Conservation (phyloP, 2,888 invertebrate genomes). For the Orgyia antiqua region DNA sequence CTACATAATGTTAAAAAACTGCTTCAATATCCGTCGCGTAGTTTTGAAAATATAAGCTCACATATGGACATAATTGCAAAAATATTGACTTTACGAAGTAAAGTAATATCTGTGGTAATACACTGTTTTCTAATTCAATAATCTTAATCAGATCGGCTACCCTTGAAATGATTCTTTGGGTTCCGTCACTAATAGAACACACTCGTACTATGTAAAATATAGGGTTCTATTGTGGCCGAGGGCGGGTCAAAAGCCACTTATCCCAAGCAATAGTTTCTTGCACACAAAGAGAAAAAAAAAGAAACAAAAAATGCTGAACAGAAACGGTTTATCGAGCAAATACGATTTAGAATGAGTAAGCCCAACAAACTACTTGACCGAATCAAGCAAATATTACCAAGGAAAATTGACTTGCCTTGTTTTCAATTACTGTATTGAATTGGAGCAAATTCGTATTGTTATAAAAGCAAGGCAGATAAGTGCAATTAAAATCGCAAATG, state of each 20-base stretch:
- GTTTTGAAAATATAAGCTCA: too few species aligned
- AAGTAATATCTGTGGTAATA: too few species aligned
- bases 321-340: conserved; percentile 3
- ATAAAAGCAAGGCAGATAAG: too few species aligned
- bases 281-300: conserved; percentile 1
- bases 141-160: not conserved
- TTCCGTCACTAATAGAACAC: conserved; percentile 2
- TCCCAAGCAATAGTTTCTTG: conserved; percentile 1
- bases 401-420: too few species aligned
- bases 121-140: too few species aligned
- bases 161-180: conserved; percentile 1
- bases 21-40: too few species aligned
- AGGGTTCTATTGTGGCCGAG: conserved; percentile 4
- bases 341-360: conserved; percentile 3
- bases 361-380: conserved; percentile 2
- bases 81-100: too few species aligned
- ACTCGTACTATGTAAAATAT: conserved; percentile 1
- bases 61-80: too few species aligned
- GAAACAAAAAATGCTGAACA: conserved; percentile 1
- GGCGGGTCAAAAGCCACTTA: conserved; percentile 7
- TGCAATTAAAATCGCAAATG: too few species aligned
- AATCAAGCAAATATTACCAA: not conserved
- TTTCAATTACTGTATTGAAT: too few species aligned
- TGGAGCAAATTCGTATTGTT: too few species aligned
- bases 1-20: too few species aligned